Conservation (phyloP, 2,113 vertebrate genomes). For the Equus quagga region DNA sequence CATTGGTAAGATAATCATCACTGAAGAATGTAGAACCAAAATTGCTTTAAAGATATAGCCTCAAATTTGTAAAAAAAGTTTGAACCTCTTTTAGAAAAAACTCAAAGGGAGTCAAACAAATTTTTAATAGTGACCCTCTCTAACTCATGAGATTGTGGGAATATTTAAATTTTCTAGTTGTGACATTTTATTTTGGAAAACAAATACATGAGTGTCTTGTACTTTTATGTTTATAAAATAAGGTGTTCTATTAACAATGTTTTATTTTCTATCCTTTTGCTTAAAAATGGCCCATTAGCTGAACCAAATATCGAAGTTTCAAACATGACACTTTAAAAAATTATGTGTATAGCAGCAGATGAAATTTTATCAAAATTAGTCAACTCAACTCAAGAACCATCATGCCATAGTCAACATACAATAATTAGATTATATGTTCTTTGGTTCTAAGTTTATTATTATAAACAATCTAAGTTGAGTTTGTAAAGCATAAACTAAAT, state of each 20-base stretch:
- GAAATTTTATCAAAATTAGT: background rate
- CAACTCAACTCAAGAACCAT: background rate
- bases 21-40: background rate
- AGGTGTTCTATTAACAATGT: background rate
- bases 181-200: background rate
- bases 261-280: background rate
- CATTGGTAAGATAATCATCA: background rate
- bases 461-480: background rate
- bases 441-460: background rate
- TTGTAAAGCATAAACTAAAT: background rate
- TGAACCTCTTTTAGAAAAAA: background rate
- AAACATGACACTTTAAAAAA: background rate
- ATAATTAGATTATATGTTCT: background rate
- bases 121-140: background rate
- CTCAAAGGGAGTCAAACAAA: background rate
- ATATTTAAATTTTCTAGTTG: background rate
- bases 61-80: background rate
- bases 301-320: background rate
- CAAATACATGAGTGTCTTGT: background rate
- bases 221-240: background rate
- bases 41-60: background rate
- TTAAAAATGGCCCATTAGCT: background rate
- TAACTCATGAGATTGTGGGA: background rate
- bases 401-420: background rate
- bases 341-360: background rate